phyloP scores from a whole-genome alignment of 2,888 invertebrate genomes.

The Esperia sulphurella region DNA sequence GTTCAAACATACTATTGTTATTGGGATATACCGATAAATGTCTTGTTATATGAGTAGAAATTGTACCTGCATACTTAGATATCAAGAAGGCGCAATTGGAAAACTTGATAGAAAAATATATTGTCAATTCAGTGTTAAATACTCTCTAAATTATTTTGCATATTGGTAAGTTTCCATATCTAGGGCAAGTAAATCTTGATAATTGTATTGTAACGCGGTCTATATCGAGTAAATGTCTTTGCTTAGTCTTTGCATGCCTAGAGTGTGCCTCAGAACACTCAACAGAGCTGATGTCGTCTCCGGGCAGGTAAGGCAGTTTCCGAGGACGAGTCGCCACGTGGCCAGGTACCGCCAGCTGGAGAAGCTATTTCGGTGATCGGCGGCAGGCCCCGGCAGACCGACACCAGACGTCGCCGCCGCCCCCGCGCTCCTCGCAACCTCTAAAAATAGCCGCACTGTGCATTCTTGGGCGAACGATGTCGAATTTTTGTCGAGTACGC shows the following conservation, averaged over 20 bases:
- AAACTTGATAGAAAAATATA: no score
- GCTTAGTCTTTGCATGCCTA: no score
- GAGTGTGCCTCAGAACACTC: no score
- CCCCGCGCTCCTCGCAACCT: constrained; percentile 75
- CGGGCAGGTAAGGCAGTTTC: constrained; percentile 41
- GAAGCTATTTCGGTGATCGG: constrained; percentile 78
- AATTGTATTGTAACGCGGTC: no score
- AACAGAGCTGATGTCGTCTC: not conserved
- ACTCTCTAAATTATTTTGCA: no score
- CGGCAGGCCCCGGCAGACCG: constrained; percentile 82
- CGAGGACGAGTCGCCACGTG: constrained; percentile 60
- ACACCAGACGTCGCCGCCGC: constrained; percentile 77
- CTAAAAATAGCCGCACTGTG: constrained; percentile 76
- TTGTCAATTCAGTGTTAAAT: no score
- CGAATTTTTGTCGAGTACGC: constrained; percentile 80
- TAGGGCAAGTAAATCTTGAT: no score
- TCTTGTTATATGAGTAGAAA: not conserved
- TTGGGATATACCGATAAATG: not conserved
- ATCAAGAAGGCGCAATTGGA: no score
- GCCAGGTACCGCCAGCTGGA: constrained; percentile 76
- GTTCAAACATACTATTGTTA: not conserved
- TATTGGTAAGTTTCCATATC: no score
- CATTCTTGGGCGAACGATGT: constrained; percentile 79
- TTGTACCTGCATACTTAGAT: not conserved
- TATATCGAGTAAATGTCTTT: no score